Conservation (phyloP, 2,888 invertebrate species). For the Chorisops tibialis region DNA sequence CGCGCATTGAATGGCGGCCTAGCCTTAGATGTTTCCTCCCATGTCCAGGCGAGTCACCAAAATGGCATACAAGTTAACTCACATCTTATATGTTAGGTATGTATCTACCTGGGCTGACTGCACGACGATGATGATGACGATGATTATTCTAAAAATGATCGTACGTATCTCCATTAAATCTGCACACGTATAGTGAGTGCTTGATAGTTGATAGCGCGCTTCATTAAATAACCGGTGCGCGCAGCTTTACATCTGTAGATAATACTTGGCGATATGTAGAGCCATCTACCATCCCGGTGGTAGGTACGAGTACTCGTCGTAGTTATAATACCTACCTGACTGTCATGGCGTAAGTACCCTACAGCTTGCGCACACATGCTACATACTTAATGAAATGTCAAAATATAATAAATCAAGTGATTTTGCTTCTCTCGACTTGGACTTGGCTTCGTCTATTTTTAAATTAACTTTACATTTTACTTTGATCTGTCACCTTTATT, state of each 20-base stretch:
- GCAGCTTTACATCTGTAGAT: not conserved
- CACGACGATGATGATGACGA: no score
- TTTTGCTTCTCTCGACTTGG: conserved; percentile 18
- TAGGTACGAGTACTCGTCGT: not conserved
- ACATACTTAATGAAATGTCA: conserved; percentile 7
- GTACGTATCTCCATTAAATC: conserved; percentile 14
- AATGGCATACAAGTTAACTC: no score
- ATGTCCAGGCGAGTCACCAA: no score
- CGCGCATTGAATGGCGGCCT: no score
- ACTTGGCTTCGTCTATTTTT: conserved; percentile 14
- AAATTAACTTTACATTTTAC: conserved; percentile 21
- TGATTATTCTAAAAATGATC: conserved; percentile 3
- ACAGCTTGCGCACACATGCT: no score
- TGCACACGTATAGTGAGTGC: conserved; percentile 21
- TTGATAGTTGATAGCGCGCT: conserved; percentile 23
- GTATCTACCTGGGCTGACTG: no score
- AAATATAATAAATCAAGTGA: conserved; percentile 25
- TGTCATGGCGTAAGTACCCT: not conserved
- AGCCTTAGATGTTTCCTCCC: no score
- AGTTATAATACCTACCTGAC: conserved; percentile 20
- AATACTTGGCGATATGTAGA: not conserved
- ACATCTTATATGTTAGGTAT: no score
- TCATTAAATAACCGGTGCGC: conserved; percentile 27
- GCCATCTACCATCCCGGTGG: conserved; percentile 14
- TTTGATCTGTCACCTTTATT: conserved; percentile 25